Percentiles rank a stretch among this genome's conserved stretches.
These are phyloP conservation scores for Pentalonia nigronervosa DNA, from an alignment of 1,140 invertebrate species.

Conservation along the genomic window DNA sequence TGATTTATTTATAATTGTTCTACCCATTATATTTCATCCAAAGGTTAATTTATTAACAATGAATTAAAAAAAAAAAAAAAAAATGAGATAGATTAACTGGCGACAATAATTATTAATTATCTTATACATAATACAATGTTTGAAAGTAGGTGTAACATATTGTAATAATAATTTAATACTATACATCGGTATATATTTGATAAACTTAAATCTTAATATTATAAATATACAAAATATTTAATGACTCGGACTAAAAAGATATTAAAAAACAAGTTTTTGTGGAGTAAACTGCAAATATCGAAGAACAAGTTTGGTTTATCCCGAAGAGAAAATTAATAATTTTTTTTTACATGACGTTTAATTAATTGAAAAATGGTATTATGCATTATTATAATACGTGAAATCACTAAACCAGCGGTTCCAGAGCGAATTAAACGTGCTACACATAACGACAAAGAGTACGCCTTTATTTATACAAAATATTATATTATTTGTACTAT, in stretches of 20 bases:
- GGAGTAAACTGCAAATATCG: not conserved
- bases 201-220: not conserved
- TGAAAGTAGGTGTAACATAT: not conserved
- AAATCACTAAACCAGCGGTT: not conserved
- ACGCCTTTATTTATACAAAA: not conserved
- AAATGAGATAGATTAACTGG: not conserved
- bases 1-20: not conserved
- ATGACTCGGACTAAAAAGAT: conserved; percentile 33
- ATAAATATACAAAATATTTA: not conserved
- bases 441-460: not conserved
- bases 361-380: conserved; percentile 11
- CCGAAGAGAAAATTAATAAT: not conserved
- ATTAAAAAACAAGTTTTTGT: conserved; percentile 29
- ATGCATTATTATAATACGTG: not conserved
- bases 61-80: not conserved
- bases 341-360: not conserved
- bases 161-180: not conserved
- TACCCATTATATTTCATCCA: not conserved
- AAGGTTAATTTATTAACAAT: not conserved
- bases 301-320: not conserved
- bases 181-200: not conserved
- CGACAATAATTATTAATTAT: not conserved
- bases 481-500: too few species aligned
- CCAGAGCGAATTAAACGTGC: not conserved
- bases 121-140: not conserved